Base-by-base conservation (phyloP, 2,888 invertebrate species). In the Drosophila affinis region DNA sequence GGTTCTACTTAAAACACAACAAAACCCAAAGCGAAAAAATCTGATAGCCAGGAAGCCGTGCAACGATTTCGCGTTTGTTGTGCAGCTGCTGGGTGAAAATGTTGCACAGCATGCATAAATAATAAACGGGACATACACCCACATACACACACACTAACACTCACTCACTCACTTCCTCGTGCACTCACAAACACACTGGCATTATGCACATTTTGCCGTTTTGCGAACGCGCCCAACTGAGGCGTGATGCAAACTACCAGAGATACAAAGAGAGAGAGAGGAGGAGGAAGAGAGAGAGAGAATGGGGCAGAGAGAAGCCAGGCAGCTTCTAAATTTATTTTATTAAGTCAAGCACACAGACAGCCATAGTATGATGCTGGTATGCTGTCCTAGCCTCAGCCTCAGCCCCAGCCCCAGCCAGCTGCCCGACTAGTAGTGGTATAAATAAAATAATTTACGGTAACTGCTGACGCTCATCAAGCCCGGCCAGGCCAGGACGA, bases 311-410 rank as follows among this genome's bases (percentile, higher is more conserved):
- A 48, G 56, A 63, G 58, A 61, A 72, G 76, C 76, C 77, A 76
- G 77, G 79, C 79, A 70, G 81, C 59, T 87, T 87, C 83, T 83
- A 83, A 87, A 83, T 83, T 87, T 83, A 83, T 83, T 85, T 85
- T 85, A 85, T 85, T 85, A 87, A 85, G 87, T 85, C 85, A 85
- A 87, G 88, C 85, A 85, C 88, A 88, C 77, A 76, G 78, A 79
- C 80, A 87, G 77, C 72, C 53, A 27, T 64, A 48, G 64, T 55
- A 56, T 49, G 64, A 48, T 17, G 48, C 44, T 54, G 39, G 39
- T 39, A 39, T n/a, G 2, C 39, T 39, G 39, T 39, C n/a, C 62
- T 6, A 24, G 21, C 39, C 44, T 32, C 24, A 24, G 21, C 39
- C 44, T 32, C 55, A 17, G 27, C 17, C 10, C 9, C 34, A 44